These are phyloP conservation scores for Oriolus oriolus DNA, from an alignment of 2,113 vertebrate species.

Conservation along the genomic window DNA sequence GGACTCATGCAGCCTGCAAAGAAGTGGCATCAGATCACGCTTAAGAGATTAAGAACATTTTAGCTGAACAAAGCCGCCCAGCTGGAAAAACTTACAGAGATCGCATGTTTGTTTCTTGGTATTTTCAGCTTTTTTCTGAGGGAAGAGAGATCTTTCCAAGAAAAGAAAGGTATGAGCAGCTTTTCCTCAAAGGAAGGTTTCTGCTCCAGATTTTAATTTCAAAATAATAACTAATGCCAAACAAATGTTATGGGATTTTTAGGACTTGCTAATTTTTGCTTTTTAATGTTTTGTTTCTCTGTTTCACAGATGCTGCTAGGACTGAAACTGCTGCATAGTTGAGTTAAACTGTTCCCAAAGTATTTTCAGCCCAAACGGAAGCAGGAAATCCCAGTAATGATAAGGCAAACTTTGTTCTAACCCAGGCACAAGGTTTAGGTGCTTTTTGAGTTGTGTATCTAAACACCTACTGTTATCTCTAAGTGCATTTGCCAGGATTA, in stretches of 20 bases:
- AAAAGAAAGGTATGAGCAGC: background rate
- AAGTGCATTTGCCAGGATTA: background rate
- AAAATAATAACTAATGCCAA: background rate
- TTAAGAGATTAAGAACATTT: background rate
- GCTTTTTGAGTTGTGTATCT: background rate
- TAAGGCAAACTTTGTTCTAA: background rate
- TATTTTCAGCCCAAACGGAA: background rate
- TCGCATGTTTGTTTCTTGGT: background rate
- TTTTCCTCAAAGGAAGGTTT: background rate
- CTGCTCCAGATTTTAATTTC: background rate
- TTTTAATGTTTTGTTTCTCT: background rate
- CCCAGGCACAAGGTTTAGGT: background rate
- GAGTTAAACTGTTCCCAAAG: background rate
- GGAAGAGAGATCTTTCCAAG: background rate
- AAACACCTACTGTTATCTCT: background rate
- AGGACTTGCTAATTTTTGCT: background rate
- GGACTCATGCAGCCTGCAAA: slow-evolving; percentile 7
- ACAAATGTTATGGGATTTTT: background rate
- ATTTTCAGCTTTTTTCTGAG: background rate
- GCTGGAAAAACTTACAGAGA: background rate
- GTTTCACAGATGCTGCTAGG: background rate
- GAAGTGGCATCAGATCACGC: background rate
- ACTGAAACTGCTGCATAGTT: background rate
- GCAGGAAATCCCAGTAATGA: background rate
- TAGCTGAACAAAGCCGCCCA: background rate